Base-by-base conservation (phyloP, 2,888 invertebrate genomes). In the Parnassius apollo region DNA sequence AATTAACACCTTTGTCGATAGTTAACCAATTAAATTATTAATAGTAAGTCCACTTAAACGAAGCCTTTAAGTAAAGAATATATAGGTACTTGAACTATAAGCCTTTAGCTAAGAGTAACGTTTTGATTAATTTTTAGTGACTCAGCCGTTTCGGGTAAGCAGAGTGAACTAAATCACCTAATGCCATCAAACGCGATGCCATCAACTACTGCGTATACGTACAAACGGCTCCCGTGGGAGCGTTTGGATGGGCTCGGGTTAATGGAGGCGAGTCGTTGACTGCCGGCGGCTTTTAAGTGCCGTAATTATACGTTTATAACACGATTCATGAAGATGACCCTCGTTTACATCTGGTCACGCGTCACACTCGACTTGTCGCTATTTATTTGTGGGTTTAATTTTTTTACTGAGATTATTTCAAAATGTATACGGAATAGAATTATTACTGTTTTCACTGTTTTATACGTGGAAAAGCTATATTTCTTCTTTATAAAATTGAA, bases 231-330 rank as follows among this genome's bases (percentile, higher is more conserved):
- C 63, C 55, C 61, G 55, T 10, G 51, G 64, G 67, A 58, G 22
- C 57, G 65, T 46, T 66, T 65, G 59, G 62, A 61, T 62, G 61
- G 63, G 45, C 35, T 59, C 65, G 71, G 71, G 70, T 71, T 80
- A 79, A 79, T 78, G 75, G 73, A 74, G 74, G 75, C 71, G 75
- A 73, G 71, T 71, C 73, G 69, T 71, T 71, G 75, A 76, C 75
- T 72, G 74, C 55, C 55, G 55, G 11, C 61, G 55, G 77, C 75
- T 76, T 77, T 77, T 76, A 77, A 79, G 74, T 75, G 78, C 66
- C 65, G 69, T 76, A 75, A 78, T 75, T 74, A 74, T 50, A 50
- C 61, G 61, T n/a, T 50, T 35, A 50, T 61, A 61, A 25, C 48
- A 35, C 49, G 22, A 54, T 61, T 42, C 55, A 13, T 42, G 13